phyloP scores from a whole-genome alignment of 1,140 invertebrate species.

The Rhyacophila brunnea region DNA sequence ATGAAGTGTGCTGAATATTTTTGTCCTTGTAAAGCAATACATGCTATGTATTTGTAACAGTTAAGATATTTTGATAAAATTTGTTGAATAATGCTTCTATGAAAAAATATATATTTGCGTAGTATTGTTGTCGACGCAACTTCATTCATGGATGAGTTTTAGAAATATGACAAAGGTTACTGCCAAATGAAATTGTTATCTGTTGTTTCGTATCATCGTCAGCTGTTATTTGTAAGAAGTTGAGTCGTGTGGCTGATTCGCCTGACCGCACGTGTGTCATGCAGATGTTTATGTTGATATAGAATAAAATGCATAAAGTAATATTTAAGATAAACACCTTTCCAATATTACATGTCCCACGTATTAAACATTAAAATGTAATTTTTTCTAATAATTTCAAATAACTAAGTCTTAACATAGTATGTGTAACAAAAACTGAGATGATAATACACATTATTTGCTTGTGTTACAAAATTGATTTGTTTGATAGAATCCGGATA shows the following conservation, averaged over 20 bases:
- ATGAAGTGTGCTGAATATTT: conserved; percentile 6
- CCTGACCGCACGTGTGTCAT: conserved; percentile 17
- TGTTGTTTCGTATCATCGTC: background rate
- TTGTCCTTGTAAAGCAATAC: background rate
- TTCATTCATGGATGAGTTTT: conserved; percentile 7
- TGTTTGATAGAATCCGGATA: too few species aligned
- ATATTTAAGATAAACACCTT: conserved; percentile 25
- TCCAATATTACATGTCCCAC: conserved; percentile 23
- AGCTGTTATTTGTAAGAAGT: background rate
- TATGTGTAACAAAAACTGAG: too few species aligned
- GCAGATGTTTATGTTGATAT: conserved; percentile 20
- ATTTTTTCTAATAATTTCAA: too few species aligned
- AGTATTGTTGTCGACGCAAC: background rate
- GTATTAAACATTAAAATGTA: background rate
- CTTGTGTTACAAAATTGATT: too few species aligned
- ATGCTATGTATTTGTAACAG: background rate
- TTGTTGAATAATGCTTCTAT: background rate
- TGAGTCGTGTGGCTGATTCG: background rate
- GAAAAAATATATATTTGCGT: too few species aligned
- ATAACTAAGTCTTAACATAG: too few species aligned
- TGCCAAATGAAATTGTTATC: conserved; percentile 17
- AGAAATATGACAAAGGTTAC: conserved; percentile 11
- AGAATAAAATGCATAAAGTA: conserved; percentile 11
- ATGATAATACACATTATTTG: too few species aligned
- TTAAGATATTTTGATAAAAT: conserved; percentile 5